phyloP scores from a whole-genome alignment of 2,113 vertebrate species.

The Myotis davidii region DNA sequence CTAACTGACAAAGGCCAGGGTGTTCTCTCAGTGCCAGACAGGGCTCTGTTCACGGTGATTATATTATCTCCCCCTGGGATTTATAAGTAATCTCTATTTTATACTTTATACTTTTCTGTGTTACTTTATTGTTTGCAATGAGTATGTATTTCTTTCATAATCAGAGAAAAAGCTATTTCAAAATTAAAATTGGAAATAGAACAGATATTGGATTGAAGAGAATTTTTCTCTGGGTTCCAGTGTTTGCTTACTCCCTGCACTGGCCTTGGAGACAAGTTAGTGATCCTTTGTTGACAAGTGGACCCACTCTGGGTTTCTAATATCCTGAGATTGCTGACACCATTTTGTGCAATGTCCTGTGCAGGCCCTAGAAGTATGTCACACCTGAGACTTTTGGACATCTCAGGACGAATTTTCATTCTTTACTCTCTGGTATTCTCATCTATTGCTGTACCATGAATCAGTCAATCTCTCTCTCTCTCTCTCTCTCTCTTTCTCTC shows the following conservation, averaged over 20 bases:
- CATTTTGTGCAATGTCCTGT: not conserved
- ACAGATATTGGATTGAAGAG: not conserved
- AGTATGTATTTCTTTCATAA: constrained; percentile 15
- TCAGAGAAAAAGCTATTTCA: constrained; percentile 33
- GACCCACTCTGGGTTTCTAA: not conserved
- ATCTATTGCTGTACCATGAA: not conserved
- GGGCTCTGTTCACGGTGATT: not conserved
- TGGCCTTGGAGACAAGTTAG: not conserved
- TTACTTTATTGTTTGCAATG: not conserved
- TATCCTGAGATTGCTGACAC: not conserved
- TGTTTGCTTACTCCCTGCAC: not conserved
- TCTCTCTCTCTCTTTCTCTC: no score
- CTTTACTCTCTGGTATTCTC: not conserved
- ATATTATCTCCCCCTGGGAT: not conserved
- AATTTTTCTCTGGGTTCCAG: not conserved
- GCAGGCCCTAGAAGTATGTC: not conserved
- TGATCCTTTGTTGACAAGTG: not conserved
- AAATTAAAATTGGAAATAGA: constrained; percentile 21
- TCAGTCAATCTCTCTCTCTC: no score
- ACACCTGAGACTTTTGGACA: not conserved
- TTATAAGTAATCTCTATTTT: constrained; percentile 1
- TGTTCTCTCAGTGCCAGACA: not conserved
- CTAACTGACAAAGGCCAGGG: not conserved
- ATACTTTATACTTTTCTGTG: not conserved
- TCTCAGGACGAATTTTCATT: not conserved